phyloP scores from a whole-genome alignment of 2,797 vertebrate species.

The Aldrovandia affinis region DNA sequence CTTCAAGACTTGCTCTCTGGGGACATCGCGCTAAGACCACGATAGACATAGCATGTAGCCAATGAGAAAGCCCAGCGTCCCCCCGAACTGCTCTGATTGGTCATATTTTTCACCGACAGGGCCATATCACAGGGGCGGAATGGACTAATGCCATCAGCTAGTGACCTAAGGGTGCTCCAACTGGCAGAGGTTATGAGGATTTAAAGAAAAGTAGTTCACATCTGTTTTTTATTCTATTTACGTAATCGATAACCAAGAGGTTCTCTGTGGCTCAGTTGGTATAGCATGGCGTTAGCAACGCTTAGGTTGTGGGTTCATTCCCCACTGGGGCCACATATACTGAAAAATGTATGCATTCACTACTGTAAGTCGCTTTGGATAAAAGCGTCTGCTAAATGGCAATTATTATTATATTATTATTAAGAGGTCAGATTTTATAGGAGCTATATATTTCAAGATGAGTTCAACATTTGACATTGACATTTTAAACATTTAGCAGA shows the following conservation, averaged over 20 bases:
- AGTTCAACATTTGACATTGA: no score
- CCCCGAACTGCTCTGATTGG: not conserved
- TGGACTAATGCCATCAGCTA: conserved; percentile 3
- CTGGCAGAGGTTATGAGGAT: not conserved
- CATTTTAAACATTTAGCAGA: no score
- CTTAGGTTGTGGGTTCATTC: no score
- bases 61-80: not conserved
- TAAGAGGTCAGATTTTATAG: not conserved
- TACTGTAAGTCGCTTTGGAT: no score
- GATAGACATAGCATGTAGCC: not conserved
- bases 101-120: not conserved
- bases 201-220: not conserved
- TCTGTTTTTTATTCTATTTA: not conserved
- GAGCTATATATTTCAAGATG: not conserved
- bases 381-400: no score
- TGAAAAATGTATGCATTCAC: no score
- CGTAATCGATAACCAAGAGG: not conserved
- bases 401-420: no score
- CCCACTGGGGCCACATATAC: no score
- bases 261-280: no score
- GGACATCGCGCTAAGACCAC: not conserved
- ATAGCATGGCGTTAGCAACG: no score
- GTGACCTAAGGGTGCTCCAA: not conserved
- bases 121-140: not conserved
- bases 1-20: not conserved